Base-by-base conservation (phyloP, 2,888 invertebrate genomes). In the Eupsilia transversa region DNA sequence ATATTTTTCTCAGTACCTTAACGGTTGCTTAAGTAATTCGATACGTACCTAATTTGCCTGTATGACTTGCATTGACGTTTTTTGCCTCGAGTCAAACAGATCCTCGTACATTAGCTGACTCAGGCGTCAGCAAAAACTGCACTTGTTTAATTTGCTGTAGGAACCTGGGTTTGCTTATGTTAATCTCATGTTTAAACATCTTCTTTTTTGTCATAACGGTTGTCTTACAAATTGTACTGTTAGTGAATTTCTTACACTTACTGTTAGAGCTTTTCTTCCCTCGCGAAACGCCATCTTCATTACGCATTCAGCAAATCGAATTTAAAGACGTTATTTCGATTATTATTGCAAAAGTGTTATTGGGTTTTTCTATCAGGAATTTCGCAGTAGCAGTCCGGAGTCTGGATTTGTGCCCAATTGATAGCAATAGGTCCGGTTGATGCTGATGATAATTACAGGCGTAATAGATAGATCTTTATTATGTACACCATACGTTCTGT, bases 71-170 rank as follows among this genome's bases (percentile, higher is more conserved):
- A 90, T 91, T 88, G 86, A 77, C 80, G 77, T 89, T 91, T 89
- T 93, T 91, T 89, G 86, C 80, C 52, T 79, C 80, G 76, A 72
- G 60, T 84, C 81, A 75, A 91, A 91, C 88, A 59, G 90, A 91
- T 87, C 90, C 89, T 79, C 43, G 71, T 76, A 86, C 91, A 92
- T 93, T 93, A 92, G 91, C 91, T 93, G 93, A 93, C 87, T 93
- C 92, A 91, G 90, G 73, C 49, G 71, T 78, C 79, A 82, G 82
- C 85, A 83, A 86, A 83, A 85, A 83, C 81, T 82, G 82, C 87
- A 87, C 71, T 80, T 35, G 77, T 63, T 64, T 59, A 65, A 69
- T 74, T 49, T 77, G 56, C 60, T 54, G 52, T 46, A 38, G n/a
- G 46, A 23, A 57, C 69, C n/a, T 57, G 67, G 52, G 54, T 74